Base-by-base conservation (phyloP, 2,888 invertebrate species). In the Julus scanicus region DNA sequence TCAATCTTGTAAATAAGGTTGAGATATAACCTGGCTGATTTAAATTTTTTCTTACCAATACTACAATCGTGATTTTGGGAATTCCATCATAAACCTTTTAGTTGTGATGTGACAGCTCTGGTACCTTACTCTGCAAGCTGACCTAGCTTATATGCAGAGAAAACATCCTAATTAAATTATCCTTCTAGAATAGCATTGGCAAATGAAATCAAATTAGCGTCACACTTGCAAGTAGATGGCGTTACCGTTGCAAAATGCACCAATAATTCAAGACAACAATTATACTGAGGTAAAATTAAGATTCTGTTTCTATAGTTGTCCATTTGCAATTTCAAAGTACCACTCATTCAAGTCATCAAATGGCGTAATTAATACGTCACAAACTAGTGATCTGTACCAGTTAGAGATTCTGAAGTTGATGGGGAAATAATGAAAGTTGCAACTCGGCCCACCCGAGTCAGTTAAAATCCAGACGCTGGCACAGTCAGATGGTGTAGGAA, bases 151-250 rank as follows among this genome's bases (percentile, higher is more conserved):
- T 29, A 29, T 29, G 71, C 8, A 71, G n/a, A 29, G 71, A 71
- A 71, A 71, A 71, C 71, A 71, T 71, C 20, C 20, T 71, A 29
- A 71, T 29, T 71, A 71, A 20, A 71, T 71, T 71, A 71, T 20
- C 71, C 20, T 71, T 29, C 71, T 11, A 29, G 20, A 63, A 71
- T 71, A 71, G 71, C 20, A 71, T 8, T 57, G 71, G 71, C 3
- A 71, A 71, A 29, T 71, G 11, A 71, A 29, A 71, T 71, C 71
- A 71, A 71, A 71, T 71, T 71, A 71, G 11, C 20, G 29, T 71
- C 71, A 29, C 29, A 0, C 13, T n/a, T 71, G 71, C 29, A 29
- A 29, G 71, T 9, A 71, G 71, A 29, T 71, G 71, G 13, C 29
- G 29, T 20, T 20, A 11, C 20, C 0, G 71, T 9, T 9, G 11